Base-by-base conservation (phyloP, 2,797 vertebrate genomes). In the Taeniopygia guttata region DNA sequence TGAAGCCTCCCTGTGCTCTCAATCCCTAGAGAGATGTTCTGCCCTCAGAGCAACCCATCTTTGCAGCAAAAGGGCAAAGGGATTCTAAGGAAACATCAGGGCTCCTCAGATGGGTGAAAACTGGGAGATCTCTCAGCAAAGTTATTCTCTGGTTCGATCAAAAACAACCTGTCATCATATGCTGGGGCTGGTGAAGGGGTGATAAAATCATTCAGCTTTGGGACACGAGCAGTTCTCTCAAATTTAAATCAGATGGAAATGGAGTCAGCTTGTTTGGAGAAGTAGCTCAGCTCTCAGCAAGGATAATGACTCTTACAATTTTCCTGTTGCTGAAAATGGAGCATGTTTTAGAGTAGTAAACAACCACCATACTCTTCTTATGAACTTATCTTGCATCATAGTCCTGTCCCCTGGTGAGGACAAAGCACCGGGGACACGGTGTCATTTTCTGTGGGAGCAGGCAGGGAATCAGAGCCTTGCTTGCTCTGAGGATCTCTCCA, bases 131-230 rank as follows among this genome's bases (percentile, higher is more conserved):
- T 88, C 63, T 79, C 85, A 79, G 83, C 49, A 79, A 84, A 96
- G 55, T 88, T 88, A 68, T 64, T 86, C 87, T 76, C 58, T 75
- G 81, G 73, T 73, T 90, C 48, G 19, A 86, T 91, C 36, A n/a
- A 38, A 78, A 84, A 69, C 94, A 89, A n/a, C 72, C 95, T 96
- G 95, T 95, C 94, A 95, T 94, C 91, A 19, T 66, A 2, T 93
- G 56, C 90, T 91, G 45, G 87, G 93, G 85, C 93, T 96, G 88
- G 88, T 73, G 83, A 94, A 86, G 91, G 90, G 80, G 95, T 86
- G 94, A 95, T 94, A 96, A 96, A 95, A 91, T 93, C 77, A 91
- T 73, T 96, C 95, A 90, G 90, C 59, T 96, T 79, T 84, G 90
- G 95, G 96, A 95, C 90, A 91, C 0, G 21, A 90, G 46, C 1